A percentile compares a stretch with the other conserved stretches of the same genome.
These are phyloP conservation scores for Papilio polyxenes DNA, from an alignment of 1,140 invertebrate genomes.

Conservation along the genomic window DNA sequence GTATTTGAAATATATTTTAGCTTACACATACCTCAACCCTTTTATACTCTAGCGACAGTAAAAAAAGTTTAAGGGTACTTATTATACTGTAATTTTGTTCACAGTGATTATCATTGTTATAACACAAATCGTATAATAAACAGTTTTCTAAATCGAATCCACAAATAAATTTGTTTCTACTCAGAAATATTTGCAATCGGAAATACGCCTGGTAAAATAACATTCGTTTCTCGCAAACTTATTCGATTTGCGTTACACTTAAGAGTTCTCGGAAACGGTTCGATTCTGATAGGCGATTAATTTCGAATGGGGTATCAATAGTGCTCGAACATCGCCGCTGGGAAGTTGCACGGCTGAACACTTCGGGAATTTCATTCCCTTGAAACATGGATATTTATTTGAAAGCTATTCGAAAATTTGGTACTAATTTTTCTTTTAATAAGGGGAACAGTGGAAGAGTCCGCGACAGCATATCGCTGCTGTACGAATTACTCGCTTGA, in stretches of 20 bases:
- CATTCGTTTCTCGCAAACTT: conserved; percentile 27
- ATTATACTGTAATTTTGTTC: no score
- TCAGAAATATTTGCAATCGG: conserved; percentile 9
- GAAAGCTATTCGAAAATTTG: not conserved
- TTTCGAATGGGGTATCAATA: conserved; percentile 24
- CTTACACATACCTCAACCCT: no score
- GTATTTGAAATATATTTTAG: no score
- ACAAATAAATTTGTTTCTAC: not conserved
- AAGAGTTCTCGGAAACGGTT: conserved; percentile 15
- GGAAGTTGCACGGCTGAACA: not conserved
- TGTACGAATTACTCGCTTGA: no score
- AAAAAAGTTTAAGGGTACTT: no score
- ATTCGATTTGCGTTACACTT: conserved; percentile 34
- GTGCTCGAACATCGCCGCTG: conserved; percentile 23
- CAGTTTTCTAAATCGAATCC: not conserved
- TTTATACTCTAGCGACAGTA: not conserved
- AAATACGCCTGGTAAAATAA: conserved; percentile 26
- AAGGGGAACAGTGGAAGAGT: no score
- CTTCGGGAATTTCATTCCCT: not conserved
- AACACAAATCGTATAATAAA: not conserved
- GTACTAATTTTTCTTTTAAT: no score
- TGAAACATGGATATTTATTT: not conserved
- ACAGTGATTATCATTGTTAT: not conserved
- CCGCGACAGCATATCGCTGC: no score
- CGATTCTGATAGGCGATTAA: conserved; percentile 33